Evolutionary conservation across 2,113 vertebrate species (phyloP), one percentile per base, ranked within the genome.

Genomic region (Atherinomorus stipes): DNA sequence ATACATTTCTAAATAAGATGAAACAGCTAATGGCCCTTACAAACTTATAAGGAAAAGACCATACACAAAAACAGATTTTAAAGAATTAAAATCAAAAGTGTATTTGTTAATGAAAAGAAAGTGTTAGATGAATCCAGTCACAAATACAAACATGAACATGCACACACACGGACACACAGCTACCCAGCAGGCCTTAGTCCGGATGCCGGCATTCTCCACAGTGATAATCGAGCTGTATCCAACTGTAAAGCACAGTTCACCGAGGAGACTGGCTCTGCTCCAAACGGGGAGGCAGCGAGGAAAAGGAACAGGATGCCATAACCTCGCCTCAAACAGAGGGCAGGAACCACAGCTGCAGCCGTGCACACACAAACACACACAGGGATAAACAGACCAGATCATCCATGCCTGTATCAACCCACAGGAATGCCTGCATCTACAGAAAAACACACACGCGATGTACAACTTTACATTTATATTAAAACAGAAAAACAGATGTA

Each of bases 271-370:
- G 87, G 89, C 86, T 28, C 40, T 0, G 64, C 52, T 89, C 89
- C 88, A 91, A 73, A 81, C 56, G 75, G 86, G 78, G 80, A 84
- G 75, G 84, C 82, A 85, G 78, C 40, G 51, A 75, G 85, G 81
- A 85, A 89, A 71, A 87, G 87, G 89, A 91, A 88, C 84, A 91
- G 89, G 89, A 91, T 87, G 87, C 84, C 84, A 78, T 85, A 85
- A 86, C 84, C 74, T 83, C 74, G 47, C 63, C 74, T 78, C 59
- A 51, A 78, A 74, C 76, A 87, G 80, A 73, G 82, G 78, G 84
- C 80, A 80, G 77, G 84, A 83, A 73, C 68, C 82, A 83, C 90
- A 91, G 86, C 88, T 88, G 90, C 85, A 83, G 31, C 68, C 61
- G 34, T 60, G 71, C 71, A 76, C 57, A 74, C 31, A 19, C 11